Evolutionary conservation across 2,888 invertebrate genomes (phyloP).

Genomic region (Polia nebulosa): DNA sequence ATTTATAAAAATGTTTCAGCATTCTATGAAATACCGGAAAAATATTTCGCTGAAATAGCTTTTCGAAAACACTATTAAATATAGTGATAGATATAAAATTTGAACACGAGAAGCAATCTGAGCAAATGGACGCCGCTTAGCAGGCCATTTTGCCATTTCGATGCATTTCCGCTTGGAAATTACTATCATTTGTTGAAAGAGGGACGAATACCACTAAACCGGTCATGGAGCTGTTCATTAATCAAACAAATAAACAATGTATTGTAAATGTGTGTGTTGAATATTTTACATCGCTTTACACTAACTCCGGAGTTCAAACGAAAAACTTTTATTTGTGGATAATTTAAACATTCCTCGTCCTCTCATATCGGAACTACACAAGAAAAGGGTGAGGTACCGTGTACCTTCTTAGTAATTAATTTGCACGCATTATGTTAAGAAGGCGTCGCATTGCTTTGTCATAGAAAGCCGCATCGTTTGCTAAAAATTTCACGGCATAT

Average conservation of each 20-base stretch:
- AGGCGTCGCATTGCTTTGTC: neutral
- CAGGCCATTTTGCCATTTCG: constrained; percentile 88
- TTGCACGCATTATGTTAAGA: neutral
- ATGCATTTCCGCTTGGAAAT: constrained; percentile 89
- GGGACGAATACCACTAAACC: constrained; percentile 81
- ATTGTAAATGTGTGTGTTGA: constrained; percentile 37
- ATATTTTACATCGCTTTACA: constrained; percentile 15
- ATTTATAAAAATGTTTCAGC: constrained; percentile 52
- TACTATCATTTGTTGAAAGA: constrained; percentile 88
- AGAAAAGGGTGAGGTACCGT: constrained; percentile 2
- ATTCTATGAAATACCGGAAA: constrained; percentile 58
- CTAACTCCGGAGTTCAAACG: constrained; percentile 1
- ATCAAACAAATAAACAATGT: constrained; percentile 60
- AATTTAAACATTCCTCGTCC: constrained; percentile 12
- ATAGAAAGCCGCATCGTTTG: neutral
- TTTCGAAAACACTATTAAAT: constrained; percentile 69
- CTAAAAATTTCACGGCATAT: neutral
- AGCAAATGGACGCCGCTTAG: constrained; percentile 87
- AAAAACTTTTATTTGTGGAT: constrained; percentile 22
- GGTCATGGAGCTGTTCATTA: constrained; percentile 76
- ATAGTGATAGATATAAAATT: constrained; percentile 80
- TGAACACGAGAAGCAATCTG: constrained; percentile 84
- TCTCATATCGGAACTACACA: neutral
- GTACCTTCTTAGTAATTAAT: no score
- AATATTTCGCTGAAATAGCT: constrained; percentile 63